These are phyloP conservation scores for Boloria selene DNA, from an alignment of 2,888 invertebrate genomes.

Conservation along the genomic window DNA sequence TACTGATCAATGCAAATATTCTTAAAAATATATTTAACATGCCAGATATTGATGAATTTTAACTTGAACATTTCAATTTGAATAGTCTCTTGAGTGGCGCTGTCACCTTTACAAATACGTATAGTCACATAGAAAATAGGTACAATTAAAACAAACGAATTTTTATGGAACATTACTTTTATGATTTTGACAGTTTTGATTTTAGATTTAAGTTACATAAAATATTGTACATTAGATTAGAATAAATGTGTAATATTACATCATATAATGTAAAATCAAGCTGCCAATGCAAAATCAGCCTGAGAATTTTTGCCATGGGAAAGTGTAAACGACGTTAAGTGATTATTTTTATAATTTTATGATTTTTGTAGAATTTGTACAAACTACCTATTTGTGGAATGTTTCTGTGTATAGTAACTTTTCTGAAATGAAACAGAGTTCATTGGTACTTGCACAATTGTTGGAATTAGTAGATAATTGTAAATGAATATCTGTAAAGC, in stretches of 20 bases:
- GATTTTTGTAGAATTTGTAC: conserved; percentile 36
- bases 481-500: conserved; percentile 64
- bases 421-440: conserved; percentile 45
- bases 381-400: conserved; percentile 21
- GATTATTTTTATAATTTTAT: conserved; percentile 41
- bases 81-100: conserved; percentile 6
- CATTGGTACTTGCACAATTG: conserved; percentile 69
- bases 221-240: conserved; percentile 48
- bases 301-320: conserved; percentile 38
- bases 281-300: conserved; percentile 37
- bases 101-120: conserved; percentile 23
- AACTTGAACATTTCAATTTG: not conserved
- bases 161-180: conserved; percentile 49
- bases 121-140: conserved; percentile 37
- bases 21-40: not conserved
- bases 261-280: conserved; percentile 26
- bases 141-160: conserved; percentile 65
- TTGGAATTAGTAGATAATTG: conserved; percentile 63
- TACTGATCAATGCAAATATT: conserved; percentile 6
- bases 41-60: conserved; percentile 7
- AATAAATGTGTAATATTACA: conserved; percentile 41
- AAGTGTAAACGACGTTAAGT: conserved; percentile 20
- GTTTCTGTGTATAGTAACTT: conserved; percentile 24
- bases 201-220: conserved; percentile 53
- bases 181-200: conserved; percentile 51